These are phyloP conservation scores for Thunnus thynnus DNA, from an alignment of 2,113 vertebrate species.

Conservation along the genomic window DNA sequence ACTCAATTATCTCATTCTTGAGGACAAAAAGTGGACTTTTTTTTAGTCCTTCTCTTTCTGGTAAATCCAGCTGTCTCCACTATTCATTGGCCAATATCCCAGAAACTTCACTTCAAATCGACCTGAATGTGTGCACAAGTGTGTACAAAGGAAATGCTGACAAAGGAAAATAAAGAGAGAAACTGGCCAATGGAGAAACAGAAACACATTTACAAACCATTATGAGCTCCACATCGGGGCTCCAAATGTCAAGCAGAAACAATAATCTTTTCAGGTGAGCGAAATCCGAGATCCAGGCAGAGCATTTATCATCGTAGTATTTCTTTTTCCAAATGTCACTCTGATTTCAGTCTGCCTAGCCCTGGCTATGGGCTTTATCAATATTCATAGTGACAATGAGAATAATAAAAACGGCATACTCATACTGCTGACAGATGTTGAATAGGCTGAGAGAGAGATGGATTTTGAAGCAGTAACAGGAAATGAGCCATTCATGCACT, in stretches of 20 bases:
- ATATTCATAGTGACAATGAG: background rate
- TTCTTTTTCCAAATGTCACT: conserved; percentile 37
- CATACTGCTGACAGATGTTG: conserved; percentile 14
- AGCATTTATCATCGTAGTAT: conserved; percentile 24
- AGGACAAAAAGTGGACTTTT: background rate
- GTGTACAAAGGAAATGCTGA: background rate
- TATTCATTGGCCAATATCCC: background rate
- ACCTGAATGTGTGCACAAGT: conserved; percentile 4
- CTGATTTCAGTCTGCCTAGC: conserved; percentile 1
- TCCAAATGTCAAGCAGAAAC: conserved; percentile 45
- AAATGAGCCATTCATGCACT: conserved; percentile 20
- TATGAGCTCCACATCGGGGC: background rate
- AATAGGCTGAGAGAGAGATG: conserved; percentile 12
- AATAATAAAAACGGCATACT: background rate
- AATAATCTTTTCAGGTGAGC: conserved; percentile 35
- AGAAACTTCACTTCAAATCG: background rate
- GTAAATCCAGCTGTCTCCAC: conserved; percentile 1
- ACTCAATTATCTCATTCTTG: background rate
- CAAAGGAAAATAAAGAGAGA: background rate
- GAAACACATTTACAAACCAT: conserved; percentile 10
- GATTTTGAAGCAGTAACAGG: conserved; percentile 5
- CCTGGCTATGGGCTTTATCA: conserved; percentile 4
- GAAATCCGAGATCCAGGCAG: conserved; percentile 6
- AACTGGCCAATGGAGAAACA: background rate
- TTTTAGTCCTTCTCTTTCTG: background rate